Conservation (phyloP, 2,797 vertebrate species). For the Pelochelys cantorii region DNA sequence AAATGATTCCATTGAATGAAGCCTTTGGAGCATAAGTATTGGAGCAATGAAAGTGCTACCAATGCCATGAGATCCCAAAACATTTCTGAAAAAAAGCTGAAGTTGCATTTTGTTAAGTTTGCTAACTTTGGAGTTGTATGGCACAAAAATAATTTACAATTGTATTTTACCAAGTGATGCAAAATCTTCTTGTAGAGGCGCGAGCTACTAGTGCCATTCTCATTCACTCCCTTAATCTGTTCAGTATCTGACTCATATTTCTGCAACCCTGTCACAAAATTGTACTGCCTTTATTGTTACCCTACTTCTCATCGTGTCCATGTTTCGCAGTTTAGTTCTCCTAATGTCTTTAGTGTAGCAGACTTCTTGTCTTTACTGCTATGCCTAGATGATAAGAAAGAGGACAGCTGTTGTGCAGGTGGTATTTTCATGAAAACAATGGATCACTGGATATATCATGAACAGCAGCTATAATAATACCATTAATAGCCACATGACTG, state of each 20-base stretch:
- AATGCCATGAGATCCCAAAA: background rate
- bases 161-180: background rate
- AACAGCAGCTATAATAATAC: constrained; percentile 56
- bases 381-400: constrained; percentile 30
- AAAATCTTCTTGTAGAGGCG: background rate
- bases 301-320: background rate
- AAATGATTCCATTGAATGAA: background rate
- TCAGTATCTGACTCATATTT: constrained; percentile 13
- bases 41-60: background rate
- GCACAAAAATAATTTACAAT: background rate
- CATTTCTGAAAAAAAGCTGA: background rate
- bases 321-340: constrained; percentile 31
- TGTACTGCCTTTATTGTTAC: constrained; percentile 2
- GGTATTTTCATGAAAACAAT: constrained; percentile 47
- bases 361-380: background rate
- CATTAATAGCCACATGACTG: constrained; percentile 41
- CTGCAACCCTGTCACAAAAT: background rate
- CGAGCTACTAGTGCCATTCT: background rate
- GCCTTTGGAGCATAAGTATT: background rate
- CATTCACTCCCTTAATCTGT: background rate
- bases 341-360: background rate
- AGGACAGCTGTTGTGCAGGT: constrained; percentile 28
- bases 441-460: constrained; percentile 10
- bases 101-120: background rate
- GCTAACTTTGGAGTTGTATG: background rate